Conservation (phyloP, 1,140 invertebrate species). For the Lepidurus arcticus region DNA sequence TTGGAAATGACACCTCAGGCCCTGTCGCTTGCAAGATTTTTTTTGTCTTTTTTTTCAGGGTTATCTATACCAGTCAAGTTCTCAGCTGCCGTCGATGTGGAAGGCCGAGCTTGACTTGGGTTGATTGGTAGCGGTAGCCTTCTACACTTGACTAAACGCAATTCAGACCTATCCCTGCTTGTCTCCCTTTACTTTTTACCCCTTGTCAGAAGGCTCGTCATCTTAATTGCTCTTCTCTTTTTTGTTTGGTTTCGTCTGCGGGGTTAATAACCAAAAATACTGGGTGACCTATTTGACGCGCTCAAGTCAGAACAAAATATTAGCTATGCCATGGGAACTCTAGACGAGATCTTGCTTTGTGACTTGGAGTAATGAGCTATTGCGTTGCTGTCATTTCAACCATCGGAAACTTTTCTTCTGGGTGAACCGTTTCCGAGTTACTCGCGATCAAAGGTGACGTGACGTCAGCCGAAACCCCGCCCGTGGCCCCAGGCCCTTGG, state of each 20-base stretch:
- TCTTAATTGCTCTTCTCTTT: not conserved
- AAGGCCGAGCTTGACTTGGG: not conserved
- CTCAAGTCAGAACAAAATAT: not conserved
- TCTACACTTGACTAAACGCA: not conserved
- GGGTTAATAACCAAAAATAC: not conserved
- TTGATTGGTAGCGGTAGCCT: not conserved
- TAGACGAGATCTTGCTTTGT: no score
- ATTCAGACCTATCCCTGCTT: not conserved
- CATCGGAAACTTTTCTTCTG: not conserved
- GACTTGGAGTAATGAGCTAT: not conserved
- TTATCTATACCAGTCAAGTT: not conserved
- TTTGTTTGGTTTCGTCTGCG: not conserved
- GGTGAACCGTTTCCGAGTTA: conserved; percentile 1
- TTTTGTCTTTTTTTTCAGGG: not conserved
- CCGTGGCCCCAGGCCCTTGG: not conserved
- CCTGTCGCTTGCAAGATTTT: not conserved
- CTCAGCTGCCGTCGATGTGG: not conserved
- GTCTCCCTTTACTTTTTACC: not conserved
- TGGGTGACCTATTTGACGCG: not conserved
- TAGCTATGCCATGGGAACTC: not conserved
- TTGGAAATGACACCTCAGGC: not conserved
- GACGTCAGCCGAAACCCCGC: not conserved
- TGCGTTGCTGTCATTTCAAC: not conserved
- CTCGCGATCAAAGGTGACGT: not conserved
- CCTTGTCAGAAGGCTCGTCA: not conserved